Conservation (phyloP, 2,888 invertebrate genomes). For the Lycaena phlaeas region DNA sequence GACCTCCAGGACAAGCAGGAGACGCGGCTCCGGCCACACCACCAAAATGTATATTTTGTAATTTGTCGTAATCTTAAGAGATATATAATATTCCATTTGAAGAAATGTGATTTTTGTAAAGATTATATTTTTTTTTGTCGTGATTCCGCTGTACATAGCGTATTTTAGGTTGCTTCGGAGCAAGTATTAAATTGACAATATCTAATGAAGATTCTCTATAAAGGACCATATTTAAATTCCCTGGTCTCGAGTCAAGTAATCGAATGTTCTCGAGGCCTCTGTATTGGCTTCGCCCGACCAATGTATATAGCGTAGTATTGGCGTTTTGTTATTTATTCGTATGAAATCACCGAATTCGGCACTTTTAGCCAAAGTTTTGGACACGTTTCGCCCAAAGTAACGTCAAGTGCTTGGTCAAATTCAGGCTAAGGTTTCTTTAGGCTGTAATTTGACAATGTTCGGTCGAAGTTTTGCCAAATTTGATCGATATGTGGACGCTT, state of each 20-base stretch:
- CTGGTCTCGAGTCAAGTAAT: neutral
- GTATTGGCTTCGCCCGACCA: neutral
- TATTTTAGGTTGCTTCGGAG: neutral
- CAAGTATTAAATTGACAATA: slow-evolving; percentile 8
- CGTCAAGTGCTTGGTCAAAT: too few species aligned
- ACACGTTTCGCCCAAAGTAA: too few species aligned
- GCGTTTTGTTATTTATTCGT: too few species aligned
- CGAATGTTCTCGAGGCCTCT: neutral
- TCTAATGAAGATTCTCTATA: neutral
- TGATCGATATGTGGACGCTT: too few species aligned
- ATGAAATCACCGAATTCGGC: neutral
- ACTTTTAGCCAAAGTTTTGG: too few species aligned
- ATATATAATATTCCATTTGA: slow-evolving; percentile 6
- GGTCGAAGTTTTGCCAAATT: too few species aligned
- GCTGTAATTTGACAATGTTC: too few species aligned
- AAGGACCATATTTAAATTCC: neutral
- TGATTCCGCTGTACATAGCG: neutral
- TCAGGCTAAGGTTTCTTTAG: too few species aligned
- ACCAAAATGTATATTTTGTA: slow-evolving; percentile 10
- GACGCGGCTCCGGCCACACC: neutral
- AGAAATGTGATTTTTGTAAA: neutral
- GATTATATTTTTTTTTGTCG: neutral
- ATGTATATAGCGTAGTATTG: too few species aligned
- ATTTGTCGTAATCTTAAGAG: slow-evolving; percentile 1
- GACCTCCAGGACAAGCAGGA: slow-evolving; percentile 4